A percentile compares a stretch with the other conserved stretches of the same genome.
These are phyloP conservation scores for Orbicella faveolata DNA, from an alignment of 64 coral and sea anemone genomes.

Conservation along the genomic window DNA sequence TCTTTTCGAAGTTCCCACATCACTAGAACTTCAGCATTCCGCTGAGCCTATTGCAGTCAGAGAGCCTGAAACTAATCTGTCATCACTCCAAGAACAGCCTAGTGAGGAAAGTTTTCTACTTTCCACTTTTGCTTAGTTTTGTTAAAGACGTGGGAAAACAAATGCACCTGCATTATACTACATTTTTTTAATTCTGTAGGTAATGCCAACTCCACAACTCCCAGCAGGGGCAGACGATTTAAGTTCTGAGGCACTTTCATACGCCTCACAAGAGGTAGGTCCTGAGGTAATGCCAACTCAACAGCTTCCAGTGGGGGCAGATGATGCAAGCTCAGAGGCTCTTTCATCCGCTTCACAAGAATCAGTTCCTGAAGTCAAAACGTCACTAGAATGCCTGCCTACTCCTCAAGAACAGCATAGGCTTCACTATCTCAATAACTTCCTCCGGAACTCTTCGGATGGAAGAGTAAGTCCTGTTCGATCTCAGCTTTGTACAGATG, in stretches of 20 bases:
- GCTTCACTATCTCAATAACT: slow-evolving; percentile 15
- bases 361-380: background rate
- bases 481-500: slow-evolving; percentile 32
- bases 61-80: slow-evolving; percentile 13
- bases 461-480: slow-evolving; percentile 45
- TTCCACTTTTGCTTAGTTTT: background rate
- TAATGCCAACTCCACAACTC: slow-evolving; percentile 20
- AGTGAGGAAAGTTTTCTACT: slow-evolving; percentile 7
- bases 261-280: slow-evolving; percentile 14
- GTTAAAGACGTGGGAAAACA: background rate
- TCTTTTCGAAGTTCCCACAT: background rate
- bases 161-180: too few species aligned
- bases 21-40: slow-evolving; percentile 10
- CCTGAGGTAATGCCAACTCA: slow-evolving; percentile 6
- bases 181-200: background rate
- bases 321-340: slow-evolving; percentile 14
- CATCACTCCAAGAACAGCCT: background rate
- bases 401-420: slow-evolving; percentile 24
- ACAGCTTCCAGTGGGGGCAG: slow-evolving; percentile 21
- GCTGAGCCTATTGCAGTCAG: background rate
- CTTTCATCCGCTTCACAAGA: slow-evolving; percentile 3
- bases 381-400: slow-evolving; percentile 12
- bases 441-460: background rate
- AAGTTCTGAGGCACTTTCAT: slow-evolving; percentile 29
- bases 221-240: slow-evolving; percentile 1